Evolutionary conservation across 2,797 vertebrate genomes (phyloP), one percentile per base, ranked within the genome.

Genomic region (Hozukius guyotensis): DNA sequence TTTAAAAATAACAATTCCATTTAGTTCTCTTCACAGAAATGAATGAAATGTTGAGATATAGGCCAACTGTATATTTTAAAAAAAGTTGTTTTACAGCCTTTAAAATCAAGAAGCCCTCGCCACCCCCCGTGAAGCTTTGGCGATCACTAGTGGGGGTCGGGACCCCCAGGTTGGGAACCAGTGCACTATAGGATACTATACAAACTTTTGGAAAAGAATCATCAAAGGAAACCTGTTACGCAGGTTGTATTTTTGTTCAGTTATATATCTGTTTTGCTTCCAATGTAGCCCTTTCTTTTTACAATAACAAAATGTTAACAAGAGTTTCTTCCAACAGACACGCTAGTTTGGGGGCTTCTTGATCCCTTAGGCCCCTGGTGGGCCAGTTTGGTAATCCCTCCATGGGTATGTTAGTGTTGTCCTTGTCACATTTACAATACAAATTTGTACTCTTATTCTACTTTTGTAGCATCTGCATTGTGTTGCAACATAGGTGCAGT

Each of bases 61-160:
- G 2, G 13, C 5, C 13, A 42, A 42, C 13, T 14, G 38, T 3
- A 38, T 6, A 38, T 38, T 31, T 36, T 4, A 3, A 34, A 9
- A 1, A 38, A 42, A 14, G 13, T 14, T 42, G 0, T 6, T 42
- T 42, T 1, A 42, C 38, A 16, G 38, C 38, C 38, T 42, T 42
- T 16, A 42, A 0, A 42, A 42, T 42, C 38, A 42, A 16, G 38
- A 42, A 42, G 0, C 13, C 38, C 0, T 42, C 38, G 13, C 38
- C 0, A 42, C 38, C 38, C 2, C 38, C 13, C 0, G 5, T 42
- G 13, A 42, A 42, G 38, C 38, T 42, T 42, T 42, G 38, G 13
- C 38, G 5, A 42, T 42, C 38, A 5, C 38, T 16, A 6, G 0
- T 42, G 13, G 13, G 13, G 38, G 38, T 16, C 5, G 38, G 38